Percentiles rank a stretch among this genome's conserved stretches.
These are phyloP conservation scores for Gymnothorax javanicus DNA, from an alignment of 2,797 vertebrate genomes.

Conservation along the genomic window DNA sequence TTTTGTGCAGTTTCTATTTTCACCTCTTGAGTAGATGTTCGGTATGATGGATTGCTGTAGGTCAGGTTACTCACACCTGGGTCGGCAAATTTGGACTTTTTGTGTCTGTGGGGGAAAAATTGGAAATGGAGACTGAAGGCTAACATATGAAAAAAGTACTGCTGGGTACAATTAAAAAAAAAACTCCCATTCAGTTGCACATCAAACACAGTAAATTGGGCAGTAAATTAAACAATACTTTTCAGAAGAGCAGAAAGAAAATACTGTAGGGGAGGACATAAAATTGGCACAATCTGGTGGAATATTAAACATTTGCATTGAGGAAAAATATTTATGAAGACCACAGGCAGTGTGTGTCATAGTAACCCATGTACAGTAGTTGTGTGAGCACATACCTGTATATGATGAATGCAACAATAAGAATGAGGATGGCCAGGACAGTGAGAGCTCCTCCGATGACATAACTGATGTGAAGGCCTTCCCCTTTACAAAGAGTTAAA, in stretches of 20 bases:
- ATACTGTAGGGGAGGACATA: too few species aligned
- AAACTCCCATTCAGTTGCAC: too few species aligned
- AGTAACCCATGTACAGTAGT: not conserved
- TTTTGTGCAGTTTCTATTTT: conserved; percentile 93
- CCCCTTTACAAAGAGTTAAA: conserved; percentile 70
- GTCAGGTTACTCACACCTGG: conserved; percentile 91
- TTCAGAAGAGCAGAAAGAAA: not conserved
- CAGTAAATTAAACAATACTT: too few species aligned
- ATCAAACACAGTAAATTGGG: too few species aligned
- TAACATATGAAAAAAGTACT: too few species aligned
- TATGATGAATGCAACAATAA: conserved; percentile 87
- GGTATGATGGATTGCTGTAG: conserved; percentile 96
- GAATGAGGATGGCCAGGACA: conserved; percentile 85
- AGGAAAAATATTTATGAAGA: not conserved
- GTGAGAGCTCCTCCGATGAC: conserved; percentile 90
- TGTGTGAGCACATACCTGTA: conserved; percentile 78
- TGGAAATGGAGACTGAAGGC: too few species aligned
- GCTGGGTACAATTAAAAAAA: too few species aligned
- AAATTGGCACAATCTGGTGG: too few species aligned
- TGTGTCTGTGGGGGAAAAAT: conserved; percentile 76
- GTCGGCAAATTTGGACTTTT: conserved; percentile 92
- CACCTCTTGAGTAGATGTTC: conserved; percentile 95
- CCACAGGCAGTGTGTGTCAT: not conserved
- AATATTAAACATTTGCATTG: too few species aligned
- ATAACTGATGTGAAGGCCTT: conserved; percentile 91